Conservation (phyloP, 1,140 invertebrate genomes). For the Pseudomyrmex sp. region DNA sequence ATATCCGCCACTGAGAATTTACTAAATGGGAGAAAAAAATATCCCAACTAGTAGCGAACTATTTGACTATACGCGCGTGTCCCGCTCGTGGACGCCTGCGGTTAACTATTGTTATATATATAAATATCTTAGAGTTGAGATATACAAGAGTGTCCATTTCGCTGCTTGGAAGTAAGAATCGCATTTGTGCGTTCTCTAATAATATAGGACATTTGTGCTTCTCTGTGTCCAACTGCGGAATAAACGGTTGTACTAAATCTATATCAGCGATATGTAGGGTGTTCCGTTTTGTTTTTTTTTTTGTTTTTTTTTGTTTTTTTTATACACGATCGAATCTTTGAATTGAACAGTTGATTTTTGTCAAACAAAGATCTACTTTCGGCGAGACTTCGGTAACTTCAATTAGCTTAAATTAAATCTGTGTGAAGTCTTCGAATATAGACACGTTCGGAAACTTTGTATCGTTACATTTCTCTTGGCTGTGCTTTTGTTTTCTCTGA, state of each 20-base stretch:
- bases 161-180: not conserved
- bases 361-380: no score
- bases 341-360: not conserved
- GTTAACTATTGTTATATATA: conserved; percentile 9
- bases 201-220: conserved; percentile 19
- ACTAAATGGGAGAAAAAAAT: not conserved
- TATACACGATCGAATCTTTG: not conserved
- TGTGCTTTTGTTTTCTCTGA: no score
- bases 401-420: no score
- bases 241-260: conserved; percentile 8
- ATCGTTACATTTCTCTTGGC: no score
- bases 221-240: conserved; percentile 20
- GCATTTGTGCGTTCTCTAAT: not conserved
- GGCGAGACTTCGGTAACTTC: no score
- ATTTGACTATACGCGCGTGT: not conserved
- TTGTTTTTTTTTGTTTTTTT: not conserved
- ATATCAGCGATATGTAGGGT: conserved; percentile 1
- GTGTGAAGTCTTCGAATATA: no score
- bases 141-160: conserved; percentile 5
- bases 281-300: not conserved
- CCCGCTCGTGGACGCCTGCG: not conserved
- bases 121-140: conserved; percentile 12
- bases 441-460: no score
- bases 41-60: not conserved
- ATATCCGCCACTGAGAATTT: conserved; percentile 36